phyloP scores from a whole-genome alignment of 2,113 vertebrate species.

The Trochalopteron elliotii region DNA sequence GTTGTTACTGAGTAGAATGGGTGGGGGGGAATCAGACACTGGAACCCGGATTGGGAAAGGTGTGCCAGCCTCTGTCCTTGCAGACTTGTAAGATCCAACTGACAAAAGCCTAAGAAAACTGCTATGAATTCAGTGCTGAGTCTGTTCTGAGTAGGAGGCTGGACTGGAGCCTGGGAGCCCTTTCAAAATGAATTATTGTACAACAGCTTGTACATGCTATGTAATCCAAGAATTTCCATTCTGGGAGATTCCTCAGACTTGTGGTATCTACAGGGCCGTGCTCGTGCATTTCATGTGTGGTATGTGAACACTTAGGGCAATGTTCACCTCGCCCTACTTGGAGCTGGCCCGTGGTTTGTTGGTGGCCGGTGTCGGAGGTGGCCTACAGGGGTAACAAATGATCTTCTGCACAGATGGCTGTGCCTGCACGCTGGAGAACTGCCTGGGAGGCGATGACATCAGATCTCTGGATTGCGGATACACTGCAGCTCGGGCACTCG shows the following conservation, averaged over 20 bases:
- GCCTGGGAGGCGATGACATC: background rate
- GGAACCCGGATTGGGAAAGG: background rate
- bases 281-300: background rate
- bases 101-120: background rate
- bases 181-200: background rate
- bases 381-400: background rate
- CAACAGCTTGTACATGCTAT: background rate
- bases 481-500: background rate
- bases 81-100: background rate
- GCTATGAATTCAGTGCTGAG: background rate
- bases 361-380: background rate
- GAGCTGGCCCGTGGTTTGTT: background rate
- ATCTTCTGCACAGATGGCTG: background rate
- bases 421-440: background rate
- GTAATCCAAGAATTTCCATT: background rate
- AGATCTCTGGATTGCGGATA: background rate
- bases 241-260: background rate
- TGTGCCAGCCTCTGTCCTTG: background rate
- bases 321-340: background rate
- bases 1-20: background rate
- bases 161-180: background rate
- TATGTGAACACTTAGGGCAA: accelerated
- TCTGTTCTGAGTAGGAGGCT: background rate
- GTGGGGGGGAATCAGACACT: background rate
- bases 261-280: background rate